These are phyloP conservation scores for Stenurella melanura DNA, from an alignment of 2,888 invertebrate species.

Conservation along the genomic window DNA sequence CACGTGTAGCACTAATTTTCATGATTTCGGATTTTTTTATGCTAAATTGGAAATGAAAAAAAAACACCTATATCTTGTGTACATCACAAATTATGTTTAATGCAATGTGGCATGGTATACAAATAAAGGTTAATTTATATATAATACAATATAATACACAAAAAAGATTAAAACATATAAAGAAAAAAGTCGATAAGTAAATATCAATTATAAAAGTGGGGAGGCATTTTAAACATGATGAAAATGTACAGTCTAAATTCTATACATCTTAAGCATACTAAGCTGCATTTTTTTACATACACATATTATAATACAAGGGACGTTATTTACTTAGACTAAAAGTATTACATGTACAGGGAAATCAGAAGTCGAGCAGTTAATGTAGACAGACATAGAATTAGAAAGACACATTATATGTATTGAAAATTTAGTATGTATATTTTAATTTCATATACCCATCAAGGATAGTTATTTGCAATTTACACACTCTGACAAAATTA, in stretches of 20 bases:
- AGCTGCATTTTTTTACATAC: slow-evolving; percentile 65
- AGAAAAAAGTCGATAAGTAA: slow-evolving; percentile 54
- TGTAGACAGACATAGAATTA: too few relatives aligned
- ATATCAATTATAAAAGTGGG: slow-evolving; percentile 53
- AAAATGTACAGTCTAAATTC: slow-evolving; percentile 61
- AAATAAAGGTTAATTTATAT: slow-evolving; percentile 69
- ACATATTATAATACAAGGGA: slow-evolving; percentile 66
- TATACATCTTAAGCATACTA: slow-evolving; percentile 62
- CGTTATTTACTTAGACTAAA: slow-evolving; percentile 55
- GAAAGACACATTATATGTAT: too few relatives aligned
- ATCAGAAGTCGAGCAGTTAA: slow-evolving; percentile 18
- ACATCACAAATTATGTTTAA: slow-evolving; percentile 68
- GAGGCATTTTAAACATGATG: slow-evolving; percentile 54
- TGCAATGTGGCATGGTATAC: slow-evolving; percentile 71
- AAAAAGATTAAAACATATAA: slow-evolving; percentile 59
- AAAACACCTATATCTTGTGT: slow-evolving; percentile 49
- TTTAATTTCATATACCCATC: too few relatives aligned
- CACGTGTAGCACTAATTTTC: too few relatives aligned
- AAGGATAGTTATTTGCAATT: too few relatives aligned
- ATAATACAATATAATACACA: slow-evolving; percentile 70
- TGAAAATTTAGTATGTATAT: too few relatives aligned
- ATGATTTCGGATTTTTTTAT: too few relatives aligned
- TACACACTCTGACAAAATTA: too few relatives aligned
- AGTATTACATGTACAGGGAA: slow-evolving; percentile 46
- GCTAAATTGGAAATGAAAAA: not conserved